A percentile compares a stretch with the other conserved stretches of the same genome.
Evolutionary conservation across 2,888 invertebrate genomes (phyloP).

Genomic region (Tridacna crocea): DNA sequence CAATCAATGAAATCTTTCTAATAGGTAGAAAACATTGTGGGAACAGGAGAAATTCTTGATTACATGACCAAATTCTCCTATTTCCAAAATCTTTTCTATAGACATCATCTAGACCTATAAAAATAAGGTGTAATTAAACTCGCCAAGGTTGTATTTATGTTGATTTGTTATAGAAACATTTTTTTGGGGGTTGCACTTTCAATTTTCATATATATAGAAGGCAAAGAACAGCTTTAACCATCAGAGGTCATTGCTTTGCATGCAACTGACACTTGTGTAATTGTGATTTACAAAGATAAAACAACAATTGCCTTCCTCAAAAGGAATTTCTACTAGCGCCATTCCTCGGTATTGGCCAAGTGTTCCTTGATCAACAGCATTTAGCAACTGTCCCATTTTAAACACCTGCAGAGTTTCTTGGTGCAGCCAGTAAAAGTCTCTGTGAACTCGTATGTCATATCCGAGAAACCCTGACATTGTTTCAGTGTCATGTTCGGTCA

Average conservation of each 20-base stretch:
- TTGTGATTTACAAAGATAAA: no score
- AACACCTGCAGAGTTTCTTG: conserved; percentile 31
- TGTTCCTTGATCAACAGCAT: conserved; percentile 28
- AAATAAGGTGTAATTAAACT: neutral
- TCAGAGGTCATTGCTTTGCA: no score
- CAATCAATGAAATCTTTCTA: neutral
- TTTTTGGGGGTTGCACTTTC: no score
- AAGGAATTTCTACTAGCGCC: conserved; percentile 17
- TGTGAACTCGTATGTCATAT: conserved; percentile 34
- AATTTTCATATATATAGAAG: no score
- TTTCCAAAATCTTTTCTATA: neutral
- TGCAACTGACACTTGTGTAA: no score
- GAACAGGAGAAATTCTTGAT: neutral
- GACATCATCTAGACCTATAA: neutral
- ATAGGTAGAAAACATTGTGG: neutral
- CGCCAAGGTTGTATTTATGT: neutral
- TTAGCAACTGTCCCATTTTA: conserved; percentile 33
- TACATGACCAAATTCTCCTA: neutral
- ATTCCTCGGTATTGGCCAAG: conserved; percentile 16
- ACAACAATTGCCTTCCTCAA: conserved; percentile 13
- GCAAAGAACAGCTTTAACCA: no score
- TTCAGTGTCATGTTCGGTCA: conserved; percentile 44
- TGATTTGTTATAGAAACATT: no score
- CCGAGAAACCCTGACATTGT: conserved; percentile 31
- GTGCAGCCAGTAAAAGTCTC: conserved; percentile 25